phyloP scores from a whole-genome alignment of 2,113 vertebrate species.

The Psilopsiagon aymara region DNA sequence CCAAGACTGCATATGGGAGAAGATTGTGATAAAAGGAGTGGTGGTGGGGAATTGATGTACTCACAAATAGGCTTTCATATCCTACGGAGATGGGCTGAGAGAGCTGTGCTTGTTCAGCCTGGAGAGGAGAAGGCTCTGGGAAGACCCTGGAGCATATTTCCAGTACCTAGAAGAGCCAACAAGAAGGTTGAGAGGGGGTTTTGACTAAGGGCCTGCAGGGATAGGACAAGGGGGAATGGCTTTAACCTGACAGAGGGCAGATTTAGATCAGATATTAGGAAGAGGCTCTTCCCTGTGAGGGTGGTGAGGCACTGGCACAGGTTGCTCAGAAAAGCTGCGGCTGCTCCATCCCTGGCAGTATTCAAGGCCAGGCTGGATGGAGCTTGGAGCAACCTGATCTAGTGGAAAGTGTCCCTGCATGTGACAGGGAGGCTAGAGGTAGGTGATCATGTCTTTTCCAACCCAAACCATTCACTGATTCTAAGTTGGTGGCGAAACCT shows the following conservation, averaged over 20 bases:
- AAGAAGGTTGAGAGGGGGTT: not conserved
- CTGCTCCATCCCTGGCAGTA: not conserved
- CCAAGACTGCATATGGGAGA: too few relatives aligned
- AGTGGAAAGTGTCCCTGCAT: not conserved
- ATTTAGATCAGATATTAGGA: not conserved
- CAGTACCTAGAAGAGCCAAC: not conserved
- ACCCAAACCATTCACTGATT: not conserved
- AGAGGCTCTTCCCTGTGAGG: not conserved
- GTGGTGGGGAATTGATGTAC: not conserved
- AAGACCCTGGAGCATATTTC: not conserved
- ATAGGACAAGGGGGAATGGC: not conserved
- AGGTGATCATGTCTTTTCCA: not conserved
- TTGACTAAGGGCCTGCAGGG: not conserved
- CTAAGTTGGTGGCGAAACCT: not conserved
- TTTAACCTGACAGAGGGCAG: not conserved
- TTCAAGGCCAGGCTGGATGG: not conserved
- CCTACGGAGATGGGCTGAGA: not conserved
- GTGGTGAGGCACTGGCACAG: not conserved
- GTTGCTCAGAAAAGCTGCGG: not conserved
- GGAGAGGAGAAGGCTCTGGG: not conserved
- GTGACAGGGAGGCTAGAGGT: not conserved
- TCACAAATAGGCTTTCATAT: not conserved
- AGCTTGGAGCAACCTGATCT: not conserved
- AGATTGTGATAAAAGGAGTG: not conserved
- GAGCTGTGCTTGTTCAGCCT: not conserved